Conservation (phyloP, 2,888 invertebrate genomes). For the Eupithecia dodoneata region DNA sequence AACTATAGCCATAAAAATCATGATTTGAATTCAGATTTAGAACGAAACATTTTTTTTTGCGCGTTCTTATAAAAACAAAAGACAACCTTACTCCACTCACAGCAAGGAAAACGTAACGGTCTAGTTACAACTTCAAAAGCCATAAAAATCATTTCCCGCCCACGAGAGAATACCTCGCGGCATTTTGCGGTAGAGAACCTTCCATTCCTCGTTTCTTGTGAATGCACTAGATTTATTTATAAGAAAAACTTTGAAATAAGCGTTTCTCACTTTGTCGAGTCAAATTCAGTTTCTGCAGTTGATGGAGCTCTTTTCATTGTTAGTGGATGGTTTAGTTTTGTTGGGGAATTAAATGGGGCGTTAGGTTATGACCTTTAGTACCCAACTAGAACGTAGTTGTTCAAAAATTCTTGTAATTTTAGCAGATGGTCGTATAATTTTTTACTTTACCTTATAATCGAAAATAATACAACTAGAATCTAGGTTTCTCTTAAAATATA, state of each 20-base stretch:
- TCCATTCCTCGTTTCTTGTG: constrained; percentile 48
- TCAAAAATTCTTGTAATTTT: not conserved
- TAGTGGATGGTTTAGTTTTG: constrained; percentile 34
- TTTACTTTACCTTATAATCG: too few species aligned
- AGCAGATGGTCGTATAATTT: too few species aligned
- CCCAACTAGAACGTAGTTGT: not conserved
- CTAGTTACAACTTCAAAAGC: not conserved
- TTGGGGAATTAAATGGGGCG: not conserved
- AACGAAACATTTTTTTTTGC: not conserved
- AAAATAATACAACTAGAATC: too few species aligned
- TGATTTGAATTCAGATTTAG: not conserved
- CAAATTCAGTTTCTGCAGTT: constrained; percentile 48
- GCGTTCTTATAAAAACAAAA: not conserved
- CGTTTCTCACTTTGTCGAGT: constrained; percentile 46
- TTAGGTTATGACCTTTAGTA: not conserved
- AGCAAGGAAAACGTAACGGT: not conserved
- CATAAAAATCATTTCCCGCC: constrained; percentile 32
- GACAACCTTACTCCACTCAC: not conserved
- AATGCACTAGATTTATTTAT: constrained; percentile 58
- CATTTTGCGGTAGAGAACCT: constrained; percentile 10
- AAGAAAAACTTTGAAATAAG: constrained; percentile 52
- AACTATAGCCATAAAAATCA: too few species aligned
- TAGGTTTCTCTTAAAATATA: not conserved
- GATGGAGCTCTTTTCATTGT: constrained; percentile 43
- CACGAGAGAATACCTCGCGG: constrained; percentile 51